Conservation (phyloP, 2,888 invertebrate species). For the Pterobdella sp. region DNA sequence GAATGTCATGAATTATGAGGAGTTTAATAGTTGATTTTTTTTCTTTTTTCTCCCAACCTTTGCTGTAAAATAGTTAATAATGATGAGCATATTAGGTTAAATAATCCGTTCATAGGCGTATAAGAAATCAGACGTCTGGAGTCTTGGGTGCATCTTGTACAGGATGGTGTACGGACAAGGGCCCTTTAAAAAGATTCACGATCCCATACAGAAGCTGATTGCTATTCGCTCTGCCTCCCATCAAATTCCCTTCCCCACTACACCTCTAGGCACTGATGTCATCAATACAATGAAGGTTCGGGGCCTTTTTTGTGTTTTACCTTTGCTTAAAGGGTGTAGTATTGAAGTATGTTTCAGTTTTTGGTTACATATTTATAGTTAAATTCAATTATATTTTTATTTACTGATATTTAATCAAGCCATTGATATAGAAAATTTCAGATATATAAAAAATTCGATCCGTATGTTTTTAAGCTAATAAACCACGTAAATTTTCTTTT, state of each 20-base stretch:
- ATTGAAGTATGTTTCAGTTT: neutral
- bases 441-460: no score
- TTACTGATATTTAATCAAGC: no score
- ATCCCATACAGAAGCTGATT: slow-evolving; percentile 65
- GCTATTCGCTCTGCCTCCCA: slow-evolving; percentile 70
- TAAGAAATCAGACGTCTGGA: slow-evolving; percentile 92
- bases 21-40: neutral
- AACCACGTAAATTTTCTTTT: neutral
- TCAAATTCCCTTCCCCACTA: slow-evolving; percentile 64
- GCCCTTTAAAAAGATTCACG: slow-evolving; percentile 75
- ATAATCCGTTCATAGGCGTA: neutral
- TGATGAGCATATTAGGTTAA: neutral
- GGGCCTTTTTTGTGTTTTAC: neutral
- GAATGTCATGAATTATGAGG: neutral
- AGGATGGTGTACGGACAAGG: slow-evolving; percentile 79
- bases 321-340: neutral
- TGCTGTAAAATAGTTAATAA: no score
- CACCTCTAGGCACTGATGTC: slow-evolving; percentile 25
- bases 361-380: neutral
- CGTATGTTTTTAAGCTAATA: neutral
- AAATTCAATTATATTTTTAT: neutral
- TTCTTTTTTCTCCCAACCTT: no score
- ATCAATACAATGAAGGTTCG: slow-evolving; percentile 13
- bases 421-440: no score
- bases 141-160: slow-evolving; percentile 90